phyloP scores from a whole-genome alignment of 2,113 vertebrate genomes.

The Larimichthys polyactis region DNA sequence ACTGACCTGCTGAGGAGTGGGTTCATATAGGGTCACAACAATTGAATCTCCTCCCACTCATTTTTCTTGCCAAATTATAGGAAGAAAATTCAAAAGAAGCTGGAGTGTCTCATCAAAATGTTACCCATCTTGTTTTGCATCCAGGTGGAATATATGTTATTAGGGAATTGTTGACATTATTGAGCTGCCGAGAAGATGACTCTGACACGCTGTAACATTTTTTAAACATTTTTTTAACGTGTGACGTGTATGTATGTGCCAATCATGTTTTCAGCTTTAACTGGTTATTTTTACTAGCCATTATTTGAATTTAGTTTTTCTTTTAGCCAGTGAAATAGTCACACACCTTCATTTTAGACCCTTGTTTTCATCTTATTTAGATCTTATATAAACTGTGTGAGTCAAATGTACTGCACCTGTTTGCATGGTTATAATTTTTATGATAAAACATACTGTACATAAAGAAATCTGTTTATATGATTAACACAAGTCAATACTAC shows the following conservation, averaged over 20 bases:
- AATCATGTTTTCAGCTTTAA: neutral
- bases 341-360: neutral
- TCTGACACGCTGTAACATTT: neutral
- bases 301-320: neutral
- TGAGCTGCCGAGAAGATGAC: neutral
- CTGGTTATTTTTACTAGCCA: too few relatives aligned
- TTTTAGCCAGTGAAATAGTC: neutral
- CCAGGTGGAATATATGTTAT: too few relatives aligned
- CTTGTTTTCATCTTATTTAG: neutral
- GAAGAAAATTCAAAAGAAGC: neutral
- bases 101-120: neutral
- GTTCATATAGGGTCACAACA: neutral
- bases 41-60: neutral
- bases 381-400: neutral
- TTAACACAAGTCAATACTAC: too few relatives aligned
- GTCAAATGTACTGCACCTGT: neutral
- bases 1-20: neutral
- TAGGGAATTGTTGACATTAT: neutral
- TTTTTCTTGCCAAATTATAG: neutral
- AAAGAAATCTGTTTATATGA: too few relatives aligned
- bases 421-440: too few relatives aligned
- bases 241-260: neutral
- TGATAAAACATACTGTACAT: too few relatives aligned
- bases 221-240: too few relatives aligned
- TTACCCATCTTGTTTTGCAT: neutral